phyloP scores from a whole-genome alignment of 2,888 invertebrate genomes.

The Margaritifera margaritifera region DNA sequence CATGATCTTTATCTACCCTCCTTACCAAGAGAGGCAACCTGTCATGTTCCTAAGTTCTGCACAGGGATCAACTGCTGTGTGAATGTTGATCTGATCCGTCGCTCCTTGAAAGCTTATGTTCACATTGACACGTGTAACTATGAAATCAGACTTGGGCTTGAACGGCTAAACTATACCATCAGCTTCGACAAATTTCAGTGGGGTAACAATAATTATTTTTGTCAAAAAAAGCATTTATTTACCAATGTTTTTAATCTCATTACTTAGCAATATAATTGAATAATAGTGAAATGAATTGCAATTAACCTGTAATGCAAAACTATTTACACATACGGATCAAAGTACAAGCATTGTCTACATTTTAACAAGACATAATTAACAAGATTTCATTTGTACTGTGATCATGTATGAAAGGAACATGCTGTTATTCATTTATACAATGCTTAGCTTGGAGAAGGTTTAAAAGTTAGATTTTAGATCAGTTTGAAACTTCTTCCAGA shows the following conservation, averaged over 20 bases:
- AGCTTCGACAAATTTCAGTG: slow-evolving; percentile 27
- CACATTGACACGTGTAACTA: slow-evolving; percentile 34
- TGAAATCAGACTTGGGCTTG: slow-evolving; percentile 32
- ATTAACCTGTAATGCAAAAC: no score
- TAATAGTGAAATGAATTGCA: no score
- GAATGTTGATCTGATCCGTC: slow-evolving; percentile 21
- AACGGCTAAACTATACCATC: slow-evolving; percentile 20
- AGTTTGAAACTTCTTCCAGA: no score
- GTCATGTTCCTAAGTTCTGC: slow-evolving; percentile 35
- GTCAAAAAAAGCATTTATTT: background rate
- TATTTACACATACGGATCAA: no score
- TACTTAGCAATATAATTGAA: no score
- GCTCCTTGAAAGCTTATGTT: slow-evolving; percentile 30
- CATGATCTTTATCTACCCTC: slow-evolving; percentile 7
- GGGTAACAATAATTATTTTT: slow-evolving; percentile 25
- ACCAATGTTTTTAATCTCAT: background rate
- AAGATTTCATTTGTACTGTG: no score
- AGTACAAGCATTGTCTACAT: no score
- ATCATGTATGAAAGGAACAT: no score
- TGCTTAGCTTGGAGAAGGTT: no score
- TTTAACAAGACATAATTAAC: no score
- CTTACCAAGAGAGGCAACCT: slow-evolving; percentile 28
- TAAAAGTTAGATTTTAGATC: no score
- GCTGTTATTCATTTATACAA: no score
- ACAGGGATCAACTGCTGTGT: slow-evolving; percentile 44